These are phyloP conservation scores for Mycetomoellerius zeteki DNA, from an alignment of 1,140 invertebrate species.

Conservation along the genomic window DNA sequence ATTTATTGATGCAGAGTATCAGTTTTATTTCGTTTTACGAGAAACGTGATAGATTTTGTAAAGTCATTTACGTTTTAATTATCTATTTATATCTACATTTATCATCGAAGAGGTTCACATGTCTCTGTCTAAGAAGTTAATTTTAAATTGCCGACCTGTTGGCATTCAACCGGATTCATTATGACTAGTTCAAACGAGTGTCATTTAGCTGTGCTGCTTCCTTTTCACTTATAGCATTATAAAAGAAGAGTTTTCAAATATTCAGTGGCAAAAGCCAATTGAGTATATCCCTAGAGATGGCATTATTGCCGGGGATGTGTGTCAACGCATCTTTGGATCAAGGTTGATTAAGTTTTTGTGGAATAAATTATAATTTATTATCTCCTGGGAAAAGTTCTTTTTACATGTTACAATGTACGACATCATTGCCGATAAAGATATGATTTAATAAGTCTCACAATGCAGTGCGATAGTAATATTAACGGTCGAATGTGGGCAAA, in stretches of 20 bases:
- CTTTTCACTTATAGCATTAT: conserved; percentile 54
- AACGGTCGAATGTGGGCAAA: neutral
- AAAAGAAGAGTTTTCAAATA: conserved; percentile 66
- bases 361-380: conserved; percentile 55
- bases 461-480: neutral
- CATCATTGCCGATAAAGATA: neutral
- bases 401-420: neutral
- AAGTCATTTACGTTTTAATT: neutral
- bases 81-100: neutral
- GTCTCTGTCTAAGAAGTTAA: neutral
- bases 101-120: neutral
- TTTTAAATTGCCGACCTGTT: neutral
- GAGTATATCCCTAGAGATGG: conserved; percentile 50
- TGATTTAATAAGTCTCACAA: neutral
- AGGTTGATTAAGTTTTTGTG: conserved; percentile 66
- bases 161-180: conserved; percentile 55
- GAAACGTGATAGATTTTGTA: neutral
- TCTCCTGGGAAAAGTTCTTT: neutral
- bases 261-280: conserved; percentile 64
- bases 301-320: conserved; percentile 55
- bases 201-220: conserved; percentile 64
- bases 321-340: conserved; percentile 52
- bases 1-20: neutral
- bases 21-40: neutral
- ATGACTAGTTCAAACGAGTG: conserved; percentile 68